Evolutionary conservation across 2,797 vertebrate genomes (phyloP).

Genomic region (Fundulus diaphanus): DNA sequence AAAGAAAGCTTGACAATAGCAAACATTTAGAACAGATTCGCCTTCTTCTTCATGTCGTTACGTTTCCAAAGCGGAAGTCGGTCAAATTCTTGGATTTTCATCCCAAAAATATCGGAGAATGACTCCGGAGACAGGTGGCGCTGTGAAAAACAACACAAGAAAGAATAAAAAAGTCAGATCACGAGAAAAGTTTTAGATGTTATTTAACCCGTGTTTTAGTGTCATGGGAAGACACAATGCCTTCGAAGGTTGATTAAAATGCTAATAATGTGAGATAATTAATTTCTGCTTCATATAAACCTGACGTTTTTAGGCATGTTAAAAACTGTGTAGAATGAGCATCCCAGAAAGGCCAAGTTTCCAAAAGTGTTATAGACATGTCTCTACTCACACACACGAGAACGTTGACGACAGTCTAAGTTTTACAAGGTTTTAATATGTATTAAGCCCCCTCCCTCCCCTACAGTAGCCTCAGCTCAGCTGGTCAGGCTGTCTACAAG

Average conservation of each 20-base stretch:
- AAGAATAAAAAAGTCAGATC: background rate
- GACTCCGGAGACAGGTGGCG: conserved; percentile 90
- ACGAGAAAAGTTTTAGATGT: background rate
- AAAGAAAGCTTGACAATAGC: conserved; percentile 1
- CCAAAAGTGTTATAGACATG: too few relatives aligned
- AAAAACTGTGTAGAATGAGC: too few relatives aligned
- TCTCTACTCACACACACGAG: too few relatives aligned
- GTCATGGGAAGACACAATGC: background rate
- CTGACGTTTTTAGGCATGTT: too few relatives aligned
- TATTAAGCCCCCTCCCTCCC: too few relatives aligned
- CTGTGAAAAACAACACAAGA: conserved; percentile 69
- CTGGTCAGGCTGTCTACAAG: too few relatives aligned
- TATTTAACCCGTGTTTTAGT: background rate
- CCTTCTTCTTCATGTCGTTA: conserved; percentile 95
- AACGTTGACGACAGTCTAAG: too few relatives aligned
- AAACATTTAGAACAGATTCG: conserved; percentile 88
- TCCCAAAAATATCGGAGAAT: conserved; percentile 92
- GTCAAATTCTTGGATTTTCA: conserved; percentile 93
- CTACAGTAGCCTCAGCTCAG: too few relatives aligned
- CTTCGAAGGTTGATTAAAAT: background rate
- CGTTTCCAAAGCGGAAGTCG: conserved; percentile 96
- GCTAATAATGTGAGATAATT: background rate
- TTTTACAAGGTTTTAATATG: too few relatives aligned
- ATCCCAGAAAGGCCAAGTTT: too few relatives aligned
- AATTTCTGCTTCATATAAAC: too few relatives aligned